Base-by-base conservation (phyloP, 2,113 vertebrate genomes). In the Acinonyx jubatus region DNA sequence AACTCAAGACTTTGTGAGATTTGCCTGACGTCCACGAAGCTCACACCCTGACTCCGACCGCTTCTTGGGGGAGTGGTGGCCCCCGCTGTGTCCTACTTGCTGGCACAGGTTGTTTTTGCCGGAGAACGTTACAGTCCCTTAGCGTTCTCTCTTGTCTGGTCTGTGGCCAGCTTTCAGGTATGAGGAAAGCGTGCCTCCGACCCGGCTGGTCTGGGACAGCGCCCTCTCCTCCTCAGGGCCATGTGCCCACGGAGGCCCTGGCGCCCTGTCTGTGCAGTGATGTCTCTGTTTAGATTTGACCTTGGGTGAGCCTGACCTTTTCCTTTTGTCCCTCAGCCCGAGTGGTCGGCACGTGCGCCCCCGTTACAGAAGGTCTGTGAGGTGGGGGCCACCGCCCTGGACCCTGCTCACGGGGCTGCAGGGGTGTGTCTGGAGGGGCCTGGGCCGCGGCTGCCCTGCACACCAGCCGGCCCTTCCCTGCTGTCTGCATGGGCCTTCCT, bases 21-120 rank as follows among this genome's bases (percentile, higher is more conserved):
- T 4, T 0, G 3, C 9, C 27, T 0, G 0, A 0, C 0, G 0
- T 27, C 68, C 8, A 0, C 0, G 1, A 19, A 65, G 10, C 52
- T 65, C 31, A 29, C 18, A 7, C 7, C 33, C 29, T 1, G 1
- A 0, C 31, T 15, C 16, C 48, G 36, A 0, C 83, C 0, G 1
- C 0, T 2, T 31, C 78, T 71, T 19, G 15, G 36, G 29, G 36
- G 23, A 29, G 50, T 9, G 11, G 18, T 15, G 19, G 31, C 41
- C 41, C 25, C 45, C 12, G 12, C 25, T 25, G 14, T 5, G 9
- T 63, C 45, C 19, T 31, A 10, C 33, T 68, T 14, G 69, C 88
- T 5, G 3, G 38, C 11, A 14, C 52, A n/a, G 14, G 25, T 74
- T 16, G 14, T 19, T 68, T 55, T 63, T 76, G 68, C n/a, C 50